Percentiles rank a stretch among this genome's conserved stretches.
Conservation (phyloP, 2,888 invertebrate genomes). For the Callyntrura guangdongensis region DNA sequence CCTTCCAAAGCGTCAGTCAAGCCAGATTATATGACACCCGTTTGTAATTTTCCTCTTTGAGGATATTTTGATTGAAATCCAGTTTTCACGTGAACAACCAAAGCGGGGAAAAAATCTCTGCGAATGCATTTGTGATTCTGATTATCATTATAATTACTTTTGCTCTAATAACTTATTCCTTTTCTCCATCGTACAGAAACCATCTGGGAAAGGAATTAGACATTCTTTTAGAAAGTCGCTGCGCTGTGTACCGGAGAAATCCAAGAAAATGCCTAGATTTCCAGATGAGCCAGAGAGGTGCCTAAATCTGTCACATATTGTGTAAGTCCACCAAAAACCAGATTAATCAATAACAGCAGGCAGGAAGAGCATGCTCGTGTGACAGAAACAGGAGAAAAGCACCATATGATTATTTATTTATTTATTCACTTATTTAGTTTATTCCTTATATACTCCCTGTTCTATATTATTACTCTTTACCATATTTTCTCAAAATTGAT, state of each 20-base stretch:
- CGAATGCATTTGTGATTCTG: background rate
- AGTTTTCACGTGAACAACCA: constrained; percentile 14
- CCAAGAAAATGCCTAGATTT: constrained; percentile 94
- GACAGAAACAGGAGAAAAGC: background rate
- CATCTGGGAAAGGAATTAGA: constrained; percentile 98
- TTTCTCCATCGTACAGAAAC: constrained; percentile 89
- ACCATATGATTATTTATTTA: background rate
- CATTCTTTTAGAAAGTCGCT: constrained; percentile 98
- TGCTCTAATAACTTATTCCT: too few species aligned
- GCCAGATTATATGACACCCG: background rate
- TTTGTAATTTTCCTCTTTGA: too few species aligned
- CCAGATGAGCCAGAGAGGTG: constrained; percentile 98
- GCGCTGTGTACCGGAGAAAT: constrained; percentile 97
- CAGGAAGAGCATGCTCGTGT: background rate
- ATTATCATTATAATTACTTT: background rate
- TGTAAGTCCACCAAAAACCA: constrained; percentile 89
- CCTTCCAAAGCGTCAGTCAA: background rate
- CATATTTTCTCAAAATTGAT: background rate
- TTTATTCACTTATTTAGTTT: background rate
- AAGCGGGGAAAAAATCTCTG: background rate
- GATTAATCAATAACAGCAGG: background rate
- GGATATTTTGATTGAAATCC: background rate
- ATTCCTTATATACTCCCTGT: background rate
- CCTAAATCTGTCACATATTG: constrained; percentile 97
- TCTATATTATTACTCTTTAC: background rate